phyloP scores from a whole-genome alignment of 2,888 invertebrate genomes.

The Candidula unifasciata region DNA sequence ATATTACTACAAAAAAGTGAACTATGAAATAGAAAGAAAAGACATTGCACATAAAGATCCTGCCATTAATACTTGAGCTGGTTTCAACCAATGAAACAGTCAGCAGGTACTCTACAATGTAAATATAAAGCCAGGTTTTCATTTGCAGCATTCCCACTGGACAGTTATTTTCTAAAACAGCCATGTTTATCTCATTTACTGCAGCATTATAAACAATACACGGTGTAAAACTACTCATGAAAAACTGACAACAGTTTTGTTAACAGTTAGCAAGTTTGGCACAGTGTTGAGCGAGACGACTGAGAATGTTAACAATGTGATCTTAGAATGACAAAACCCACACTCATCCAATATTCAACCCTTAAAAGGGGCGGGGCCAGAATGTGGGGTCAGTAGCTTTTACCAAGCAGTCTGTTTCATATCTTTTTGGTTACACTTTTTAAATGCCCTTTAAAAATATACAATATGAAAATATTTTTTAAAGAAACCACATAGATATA shows the following conservation, averaged over 20 bases:
- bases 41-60: constrained; percentile 38
- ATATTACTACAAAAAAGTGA: background rate
- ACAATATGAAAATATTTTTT: too few relatives aligned
- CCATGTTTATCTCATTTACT: background rate
- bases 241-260: background rate
- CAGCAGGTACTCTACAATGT: too few relatives aligned
- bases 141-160: background rate
- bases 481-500: too few relatives aligned
- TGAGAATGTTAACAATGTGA: constrained; percentile 20
- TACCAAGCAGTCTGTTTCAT: too few relatives aligned
- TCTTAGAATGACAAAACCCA: background rate
- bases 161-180: background rate
- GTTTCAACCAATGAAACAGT: background rate
- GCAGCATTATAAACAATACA: too few relatives aligned
- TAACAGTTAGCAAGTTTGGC: background rate
- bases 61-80: constrained; percentile 46
- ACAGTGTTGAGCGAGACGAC: constrained; percentile 2
- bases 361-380: too few relatives aligned
- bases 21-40: background rate
- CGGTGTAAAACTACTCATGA: background rate
- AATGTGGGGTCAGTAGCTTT: too few relatives aligned
- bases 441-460: too few relatives aligned
- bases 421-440: too few relatives aligned
- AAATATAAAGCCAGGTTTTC: background rate
- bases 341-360: background rate